phyloP scores from a whole-genome alignment of 2,888 invertebrate species.

The Lamproptera curius region DNA sequence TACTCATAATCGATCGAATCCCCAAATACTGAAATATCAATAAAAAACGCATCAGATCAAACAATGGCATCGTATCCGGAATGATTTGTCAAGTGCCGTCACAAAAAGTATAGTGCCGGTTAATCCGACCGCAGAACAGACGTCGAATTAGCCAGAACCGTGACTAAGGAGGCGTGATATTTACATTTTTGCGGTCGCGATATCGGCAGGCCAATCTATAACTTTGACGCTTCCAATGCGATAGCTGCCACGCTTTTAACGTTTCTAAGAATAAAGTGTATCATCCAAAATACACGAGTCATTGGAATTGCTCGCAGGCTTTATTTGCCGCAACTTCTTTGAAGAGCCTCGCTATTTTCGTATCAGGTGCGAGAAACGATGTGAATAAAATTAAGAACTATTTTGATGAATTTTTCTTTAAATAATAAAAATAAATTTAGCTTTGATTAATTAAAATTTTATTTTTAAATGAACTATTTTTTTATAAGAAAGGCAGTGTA shows the following conservation, averaged over 20 bases:
- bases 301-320: no score
- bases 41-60: neutral
- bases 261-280: constrained; percentile 18
- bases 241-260: constrained; percentile 12
- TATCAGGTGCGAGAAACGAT: no score
- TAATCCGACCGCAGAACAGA: constrained; percentile 29
- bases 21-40: neutral
- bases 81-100: neutral
- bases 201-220: constrained; percentile 29
- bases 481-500: no score
- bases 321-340: no score
- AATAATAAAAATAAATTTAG: no score
- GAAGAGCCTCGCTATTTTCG: no score
- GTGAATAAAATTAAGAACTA: no score
- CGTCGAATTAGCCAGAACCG: constrained; percentile 53
- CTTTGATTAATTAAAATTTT: no score
- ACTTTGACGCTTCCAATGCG: constrained; percentile 23
- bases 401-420: no score
- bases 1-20: neutral
- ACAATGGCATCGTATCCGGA: neutral
- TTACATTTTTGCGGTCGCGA: constrained; percentile 52
- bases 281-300: constrained; percentile 13
- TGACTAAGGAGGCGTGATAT: constrained; percentile 55
- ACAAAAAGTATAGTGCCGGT: neutral
- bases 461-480: no score